Conservation (phyloP, 2,113 vertebrate genomes). For the Melozone crissalis region DNA sequence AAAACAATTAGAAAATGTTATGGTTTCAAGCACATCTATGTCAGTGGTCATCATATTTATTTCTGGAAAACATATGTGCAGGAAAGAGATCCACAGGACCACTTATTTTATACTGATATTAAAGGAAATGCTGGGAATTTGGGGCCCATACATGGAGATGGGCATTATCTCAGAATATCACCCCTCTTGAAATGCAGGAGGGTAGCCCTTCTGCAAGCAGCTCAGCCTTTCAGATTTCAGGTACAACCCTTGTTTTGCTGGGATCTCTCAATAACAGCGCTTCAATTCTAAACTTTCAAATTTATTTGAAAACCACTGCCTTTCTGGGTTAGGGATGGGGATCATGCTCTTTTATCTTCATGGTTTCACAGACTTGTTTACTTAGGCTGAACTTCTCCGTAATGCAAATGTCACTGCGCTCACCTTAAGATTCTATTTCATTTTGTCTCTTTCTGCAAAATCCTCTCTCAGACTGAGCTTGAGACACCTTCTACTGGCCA, state of each 20-base stretch:
- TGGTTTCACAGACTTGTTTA: not conserved
- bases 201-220: not conserved
- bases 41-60: not conserved
- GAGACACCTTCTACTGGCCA: not conserved
- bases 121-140: not conserved
- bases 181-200: not conserved
- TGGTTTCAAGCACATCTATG: not conserved
- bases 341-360: not conserved
- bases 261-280: not conserved
- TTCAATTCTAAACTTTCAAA: not conserved
- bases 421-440: not conserved
- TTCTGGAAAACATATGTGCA: not conserved
- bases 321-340: not conserved
- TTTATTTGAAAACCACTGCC: not conserved
- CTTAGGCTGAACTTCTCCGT: not conserved
- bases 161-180: not conserved
- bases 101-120: not conserved
- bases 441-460: not conserved
- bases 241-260: not conserved
- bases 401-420: not conserved
- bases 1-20: slow-evolving; percentile 24
- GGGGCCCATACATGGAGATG: rapidly evolving
- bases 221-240: not conserved
- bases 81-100: not conserved
- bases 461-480: not conserved